These are phyloP conservation scores for Colletes latitarsis DNA, from an alignment of 1,140 invertebrate genomes.

Conservation along the genomic window DNA sequence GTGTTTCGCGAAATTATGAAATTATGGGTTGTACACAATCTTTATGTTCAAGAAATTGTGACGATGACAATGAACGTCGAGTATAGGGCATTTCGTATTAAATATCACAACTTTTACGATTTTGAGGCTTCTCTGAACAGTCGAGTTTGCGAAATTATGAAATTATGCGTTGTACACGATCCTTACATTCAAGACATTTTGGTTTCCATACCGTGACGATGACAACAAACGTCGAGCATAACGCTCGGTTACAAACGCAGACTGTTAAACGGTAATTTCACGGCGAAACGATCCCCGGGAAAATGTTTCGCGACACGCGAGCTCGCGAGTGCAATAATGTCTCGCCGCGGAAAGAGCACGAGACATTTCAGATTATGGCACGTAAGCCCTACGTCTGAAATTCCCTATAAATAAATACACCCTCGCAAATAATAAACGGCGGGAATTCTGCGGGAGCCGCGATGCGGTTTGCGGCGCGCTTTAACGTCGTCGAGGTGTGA, in stretches of 20 bases:
- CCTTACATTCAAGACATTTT: not conserved
- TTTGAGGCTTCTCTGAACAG: too few species aligned
- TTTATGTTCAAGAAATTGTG: too few species aligned
- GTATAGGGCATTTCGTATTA: too few species aligned
- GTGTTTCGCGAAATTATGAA: too few species aligned
- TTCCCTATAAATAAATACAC: conserved; percentile 42
- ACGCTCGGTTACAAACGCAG: not conserved
- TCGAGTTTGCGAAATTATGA: not conserved
- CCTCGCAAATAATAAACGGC: conserved; percentile 40
- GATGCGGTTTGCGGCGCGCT: conserved; percentile 19
- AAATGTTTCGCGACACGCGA: conserved; percentile 19
- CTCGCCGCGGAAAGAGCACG: not conserved
- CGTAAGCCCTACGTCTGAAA: not conserved
- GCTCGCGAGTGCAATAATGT: conserved; percentile 20
- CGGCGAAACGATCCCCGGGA: not conserved
- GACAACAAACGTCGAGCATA: not conserved
- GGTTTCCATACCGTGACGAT: not conserved
- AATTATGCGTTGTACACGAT: not conserved
- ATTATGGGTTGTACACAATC: too few species aligned
- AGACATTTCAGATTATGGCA: conserved; percentile 20
- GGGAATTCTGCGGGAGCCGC: conserved; percentile 2
- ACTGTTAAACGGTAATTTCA: conserved; percentile 14
- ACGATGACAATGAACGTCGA: too few species aligned
- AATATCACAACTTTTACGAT: too few species aligned
- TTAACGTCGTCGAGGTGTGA: not conserved